phyloP scores from a whole-genome alignment of 2,888 invertebrate species.

The Nipponacmea schrenckii region DNA sequence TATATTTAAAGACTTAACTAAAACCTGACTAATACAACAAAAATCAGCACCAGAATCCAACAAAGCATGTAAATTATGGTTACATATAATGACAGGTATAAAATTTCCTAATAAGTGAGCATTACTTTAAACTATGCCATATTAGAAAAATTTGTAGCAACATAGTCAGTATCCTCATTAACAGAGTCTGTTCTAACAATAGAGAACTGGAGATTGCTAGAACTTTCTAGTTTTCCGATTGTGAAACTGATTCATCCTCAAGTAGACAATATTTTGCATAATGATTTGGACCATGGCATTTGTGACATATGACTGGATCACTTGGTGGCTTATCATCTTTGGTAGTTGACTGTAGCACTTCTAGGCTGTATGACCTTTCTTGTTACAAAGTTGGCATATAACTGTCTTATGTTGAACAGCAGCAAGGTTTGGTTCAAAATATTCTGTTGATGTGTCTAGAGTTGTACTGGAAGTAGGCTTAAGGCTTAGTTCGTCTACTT shows the following conservation, averaged over 20 bases:
- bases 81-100: background rate
- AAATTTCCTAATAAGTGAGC: background rate
- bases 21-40: background rate
- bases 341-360: background rate
- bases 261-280: background rate
- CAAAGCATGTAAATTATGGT: background rate
- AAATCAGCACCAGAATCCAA: constrained; percentile 8
- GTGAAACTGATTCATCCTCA: background rate
- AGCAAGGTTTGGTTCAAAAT: no score
- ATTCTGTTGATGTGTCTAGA: no score
- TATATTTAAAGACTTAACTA: background rate
- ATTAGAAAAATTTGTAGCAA: no score
- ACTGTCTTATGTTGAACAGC: background rate
- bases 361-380: background rate
- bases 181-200: no score
- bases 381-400: background rate
- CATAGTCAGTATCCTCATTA: no score
- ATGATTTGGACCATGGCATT: background rate
- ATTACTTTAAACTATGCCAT: background rate
- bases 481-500: no score
- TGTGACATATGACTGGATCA: background rate
- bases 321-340: background rate
- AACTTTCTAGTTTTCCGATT: background rate
- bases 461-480: no score
- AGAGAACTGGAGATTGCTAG: background rate